These are phyloP conservation scores for Cynoglossus semilaevis DNA, from an alignment of 2,113 vertebrate genomes.

Conservation along the genomic window DNA sequence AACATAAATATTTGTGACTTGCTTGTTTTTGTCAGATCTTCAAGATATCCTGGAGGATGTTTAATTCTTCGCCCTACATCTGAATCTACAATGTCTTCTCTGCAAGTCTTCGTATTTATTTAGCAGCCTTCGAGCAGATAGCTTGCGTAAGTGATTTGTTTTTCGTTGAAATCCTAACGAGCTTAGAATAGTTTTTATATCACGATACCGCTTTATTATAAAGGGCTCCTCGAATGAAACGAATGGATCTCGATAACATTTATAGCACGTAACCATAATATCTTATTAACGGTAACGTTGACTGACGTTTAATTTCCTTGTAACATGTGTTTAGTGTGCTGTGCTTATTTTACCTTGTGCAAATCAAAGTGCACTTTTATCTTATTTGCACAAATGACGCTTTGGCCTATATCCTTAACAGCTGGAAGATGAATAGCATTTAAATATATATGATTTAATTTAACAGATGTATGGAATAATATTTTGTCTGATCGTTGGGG, in stretches of 20 bases:
- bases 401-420: neutral
- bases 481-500: too few relatives aligned
- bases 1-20: neutral
- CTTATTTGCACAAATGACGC: neutral
- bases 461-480: too few relatives aligned
- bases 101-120: constrained; percentile 24
- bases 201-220: too few relatives aligned
- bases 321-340: neutral
- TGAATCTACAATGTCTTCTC: constrained; percentile 1
- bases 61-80: constrained; percentile 53
- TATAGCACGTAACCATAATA: neutral
- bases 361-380: neutral
- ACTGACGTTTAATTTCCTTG: neutral
- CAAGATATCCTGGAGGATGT: constrained; percentile 86
- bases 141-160: constrained; percentile 17
- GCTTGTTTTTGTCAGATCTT: constrained; percentile 73
- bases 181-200: constrained; percentile 26
- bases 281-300: neutral
- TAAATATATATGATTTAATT: neutral
- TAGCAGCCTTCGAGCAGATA: constrained; percentile 24
- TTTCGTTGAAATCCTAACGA: constrained; percentile 4
- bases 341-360: neutral
- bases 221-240: too few relatives aligned
- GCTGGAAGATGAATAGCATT: neutral
- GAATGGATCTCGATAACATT: neutral